Percentiles rank a stretch among this genome's conserved stretches.
Conservation (phyloP, 1,140 invertebrate genomes). For the Ridgeia piscesae region DNA sequence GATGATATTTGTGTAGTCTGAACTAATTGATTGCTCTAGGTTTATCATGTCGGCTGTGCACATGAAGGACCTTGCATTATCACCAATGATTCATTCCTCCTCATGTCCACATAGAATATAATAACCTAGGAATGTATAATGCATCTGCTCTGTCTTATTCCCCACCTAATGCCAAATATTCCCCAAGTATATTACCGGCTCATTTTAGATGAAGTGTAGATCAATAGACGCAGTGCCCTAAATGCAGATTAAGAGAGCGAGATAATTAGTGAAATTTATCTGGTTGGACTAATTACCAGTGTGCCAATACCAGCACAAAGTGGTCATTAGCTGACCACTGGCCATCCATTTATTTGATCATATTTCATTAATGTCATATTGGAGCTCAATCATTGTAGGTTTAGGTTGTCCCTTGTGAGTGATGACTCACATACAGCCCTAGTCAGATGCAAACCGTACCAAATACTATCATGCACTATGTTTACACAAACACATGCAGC, state of each 20-base stretch:
- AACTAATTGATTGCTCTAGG: neutral
- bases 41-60: neutral
- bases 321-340: neutral
- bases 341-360: neutral
- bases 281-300: neutral
- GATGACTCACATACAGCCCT: neutral
- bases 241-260: neutral
- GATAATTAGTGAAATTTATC: conserved; percentile 2
- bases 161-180: neutral
- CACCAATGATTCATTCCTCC: neutral
- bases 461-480: no score
- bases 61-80: neutral
- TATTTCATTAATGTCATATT: neutral
- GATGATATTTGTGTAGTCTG: neutral
- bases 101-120: neutral
- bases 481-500: no score
- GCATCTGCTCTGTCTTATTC: neutral
- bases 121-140: neutral
- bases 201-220: neutral
- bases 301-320: neutral
- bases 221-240: neutral
- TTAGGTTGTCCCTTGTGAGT: neutral
- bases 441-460: neutral
- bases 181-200: neutral
- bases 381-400: neutral